Conservation (phyloP, 2,797 vertebrate genomes). For the Myotis myotis region DNA sequence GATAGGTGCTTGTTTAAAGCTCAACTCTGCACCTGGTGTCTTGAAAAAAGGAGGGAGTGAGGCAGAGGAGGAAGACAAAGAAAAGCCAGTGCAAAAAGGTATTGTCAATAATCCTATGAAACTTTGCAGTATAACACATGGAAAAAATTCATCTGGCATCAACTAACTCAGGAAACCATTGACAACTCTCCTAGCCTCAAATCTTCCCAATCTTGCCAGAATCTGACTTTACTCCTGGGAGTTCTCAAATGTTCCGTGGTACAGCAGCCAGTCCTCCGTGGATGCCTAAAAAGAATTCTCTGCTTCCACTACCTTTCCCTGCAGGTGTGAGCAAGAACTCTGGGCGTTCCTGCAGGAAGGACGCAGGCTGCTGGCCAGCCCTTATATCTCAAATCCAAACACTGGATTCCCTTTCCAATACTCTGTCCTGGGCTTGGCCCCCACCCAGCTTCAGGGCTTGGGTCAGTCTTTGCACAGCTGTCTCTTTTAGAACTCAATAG, state of each 20-base stretch:
- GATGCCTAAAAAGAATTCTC: neutral
- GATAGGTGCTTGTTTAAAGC: neutral
- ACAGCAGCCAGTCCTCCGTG: neutral
- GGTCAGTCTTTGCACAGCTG: slow-evolving; percentile 35
- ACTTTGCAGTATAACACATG: neutral
- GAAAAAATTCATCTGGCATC: neutral
- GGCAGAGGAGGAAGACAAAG: neutral
- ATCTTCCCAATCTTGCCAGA: neutral
- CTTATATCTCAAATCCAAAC: neutral
- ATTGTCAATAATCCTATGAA: neutral
- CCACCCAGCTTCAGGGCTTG: neutral
- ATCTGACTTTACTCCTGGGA: neutral
- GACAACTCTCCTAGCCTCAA: neutral
- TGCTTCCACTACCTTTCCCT: neutral
- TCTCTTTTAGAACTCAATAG: neutral
- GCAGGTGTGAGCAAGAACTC: neutral
- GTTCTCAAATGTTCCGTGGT: neutral
- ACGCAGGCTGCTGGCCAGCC: neutral
- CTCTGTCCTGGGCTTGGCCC: neutral
- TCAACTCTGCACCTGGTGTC: neutral
- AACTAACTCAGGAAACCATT: neutral
- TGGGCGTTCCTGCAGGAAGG: neutral
- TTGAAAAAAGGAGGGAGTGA: neutral
- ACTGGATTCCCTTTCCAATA: neutral
- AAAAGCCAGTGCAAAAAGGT: neutral